Base-by-base conservation (phyloP, 2,113 vertebrate genomes). In the Solea senegalensis region DNA sequence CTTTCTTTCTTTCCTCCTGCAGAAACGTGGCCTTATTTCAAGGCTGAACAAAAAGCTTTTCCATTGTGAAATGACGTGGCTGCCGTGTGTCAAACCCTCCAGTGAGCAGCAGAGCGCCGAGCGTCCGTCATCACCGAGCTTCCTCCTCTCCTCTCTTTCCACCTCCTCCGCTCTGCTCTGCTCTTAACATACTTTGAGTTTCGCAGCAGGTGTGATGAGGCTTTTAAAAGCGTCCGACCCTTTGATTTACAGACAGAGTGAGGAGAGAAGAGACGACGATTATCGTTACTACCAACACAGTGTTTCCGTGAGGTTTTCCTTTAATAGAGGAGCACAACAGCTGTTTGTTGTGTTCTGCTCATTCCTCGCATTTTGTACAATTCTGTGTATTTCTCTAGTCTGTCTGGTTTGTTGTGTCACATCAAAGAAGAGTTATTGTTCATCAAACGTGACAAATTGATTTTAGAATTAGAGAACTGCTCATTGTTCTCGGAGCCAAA, bases 191-290 rank as follows among this genome's bases (percentile, higher is more conserved):
- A 82, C 68, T 76, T 78, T 45, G 39, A 13, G 27, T 51, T 54
- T 46, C 16, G 60, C 39, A 64, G 73, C 87, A 89, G 87, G 70
- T 89, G 89, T 88, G 81, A 72, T 43, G 75, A 66, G 69, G 28
- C 21, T 1, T 79, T 80, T 69, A 79, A 86, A 83, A 80, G 58
- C 45, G 51, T 59, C 54, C 58, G 28, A 55, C 78, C 84, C 83
- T 90, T 85, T 90, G 83, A 89, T 90, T 86, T 83, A 15, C 69
- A 28, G 13, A 40, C 26, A 45, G 52, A 15, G 57, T 41, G 68
- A 56, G 44, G 59, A 86, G 61, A 75, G 72, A 65, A 45, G 57
- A 62, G 69, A 9, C 46, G 71, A 6, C 78, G 68, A 80, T 85
- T 83, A 78, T 66, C 80, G 27, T 77, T 55, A 73, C 74, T 52